Base-by-base conservation (phyloP, 2,113 vertebrate genomes). In the Potamarius usumacintae region DNA sequence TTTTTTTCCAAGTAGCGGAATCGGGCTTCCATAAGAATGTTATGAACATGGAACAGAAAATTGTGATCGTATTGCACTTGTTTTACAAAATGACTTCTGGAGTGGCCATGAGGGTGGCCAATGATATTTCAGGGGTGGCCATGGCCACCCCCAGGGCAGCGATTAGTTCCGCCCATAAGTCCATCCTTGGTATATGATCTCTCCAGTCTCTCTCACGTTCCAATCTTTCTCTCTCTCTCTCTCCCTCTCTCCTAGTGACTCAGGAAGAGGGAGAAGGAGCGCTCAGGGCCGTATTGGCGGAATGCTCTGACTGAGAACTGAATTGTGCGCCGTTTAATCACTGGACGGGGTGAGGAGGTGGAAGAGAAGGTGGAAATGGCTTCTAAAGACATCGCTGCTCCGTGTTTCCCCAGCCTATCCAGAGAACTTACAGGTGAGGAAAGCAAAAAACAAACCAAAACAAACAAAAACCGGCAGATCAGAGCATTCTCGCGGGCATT, bases 221-320 rank as follows among this genome's bases (percentile, higher is more conserved):
- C 20, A 48, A 50, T 77, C 42, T 53, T 48, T n/a, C 42, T 77
- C 50, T 53, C 74, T 17, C 57, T 42, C 30, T 22, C 15, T 27
- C 79, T 20, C 79, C 42, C 57, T 34, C 79, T 42, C 27, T 62
- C 53, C 25, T 57, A 63, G 22, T 83, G 58, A 52, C 55, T 76
- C n/a, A 86, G 74, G 72, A 27, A 77, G 77, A 72, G 82, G 27
- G 42, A 77, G 77, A 72, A 74, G 27, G 42, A 42, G 84, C 30
- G 84, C 84, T 83, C 58, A 67, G 94, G 94, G 84, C 95, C 95
- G 91, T 94, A 95, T n/a, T 94, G 95, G 62, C 91, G 96, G 90
- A 96, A 97, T 91, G 95, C 93, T 83, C 92, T 62, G 93, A 96
- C 92, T 62, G 93, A 96, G 94, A 94, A 85, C 88, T 90, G 91